Base-by-base conservation (phyloP, 2,888 invertebrate species). In the Oscheius onirici region DNA sequence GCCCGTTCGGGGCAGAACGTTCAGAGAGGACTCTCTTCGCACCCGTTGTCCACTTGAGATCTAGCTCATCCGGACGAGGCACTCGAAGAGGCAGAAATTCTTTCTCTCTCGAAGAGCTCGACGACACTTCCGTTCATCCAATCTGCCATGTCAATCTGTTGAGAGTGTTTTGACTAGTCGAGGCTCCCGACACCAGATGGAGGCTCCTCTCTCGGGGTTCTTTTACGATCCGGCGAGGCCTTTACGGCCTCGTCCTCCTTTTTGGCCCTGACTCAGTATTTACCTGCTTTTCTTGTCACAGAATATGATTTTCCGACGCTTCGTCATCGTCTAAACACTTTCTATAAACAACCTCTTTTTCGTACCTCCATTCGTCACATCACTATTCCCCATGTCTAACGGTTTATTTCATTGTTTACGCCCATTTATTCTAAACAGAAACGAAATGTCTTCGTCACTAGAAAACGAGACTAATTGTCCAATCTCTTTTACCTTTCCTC, bases 51-150 rank as follows among this genome's bases (percentile, higher is more conserved):
- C 63, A 63, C 63, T 63, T 63, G 49, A 63, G 49, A 63, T 63
- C 63, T 63, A 46, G 63, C 63, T 63, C 60, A 60, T 60, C 60
- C 60, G n/a, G 44, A n/a, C 60, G 17, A 17, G 40, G 26, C 60
- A 60, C 60, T 60, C 60, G 11, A 60, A 41, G 43, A 60, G 60
- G 22, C 60, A 44, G 46, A 46, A 49, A 63, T 63, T 58, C 20
- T 61, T 26, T 61, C 43, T 61, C 24, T 26, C 61, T 20, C 26
- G 44, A 44, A 26, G 26, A 24, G 44, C 24, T 11, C 44, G 17
- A 17, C 58, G 40, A 58, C 40, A 13, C 34, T n/a, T 20, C 41
- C 34, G 28, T 34, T 57, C 22, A 41, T 26, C 58, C 40, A 13
- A n/a, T 46, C 46, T 46, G 13, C 28, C 20, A 15, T 28, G 55